These are phyloP conservation scores for Capromys pilorides DNA, from an alignment of 2,797 vertebrate genomes.

Conservation along the genomic window DNA sequence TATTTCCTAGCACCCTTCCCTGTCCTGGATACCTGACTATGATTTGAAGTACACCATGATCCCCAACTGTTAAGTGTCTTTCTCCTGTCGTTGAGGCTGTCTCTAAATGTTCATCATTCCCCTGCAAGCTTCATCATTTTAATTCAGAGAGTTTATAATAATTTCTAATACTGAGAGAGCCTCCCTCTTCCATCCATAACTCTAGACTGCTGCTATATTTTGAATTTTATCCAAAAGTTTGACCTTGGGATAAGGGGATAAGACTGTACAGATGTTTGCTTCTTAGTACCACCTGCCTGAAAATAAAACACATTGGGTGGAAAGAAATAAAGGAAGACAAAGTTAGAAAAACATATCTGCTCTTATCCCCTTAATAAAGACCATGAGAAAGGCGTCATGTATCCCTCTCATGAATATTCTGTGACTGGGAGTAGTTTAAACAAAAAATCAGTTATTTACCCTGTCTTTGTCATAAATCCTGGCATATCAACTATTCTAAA, in stretches of 20 bases:
- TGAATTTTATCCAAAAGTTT: conserved; percentile 55
- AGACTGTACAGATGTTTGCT: conserved; percentile 51
- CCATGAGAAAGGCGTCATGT: not conserved
- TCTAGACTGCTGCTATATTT: conserved; percentile 13
- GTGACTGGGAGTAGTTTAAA: not conserved
- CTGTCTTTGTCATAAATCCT: conserved; percentile 1
- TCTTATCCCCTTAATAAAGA: not conserved
- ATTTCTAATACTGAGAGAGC: conserved; percentile 22
- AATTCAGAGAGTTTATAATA: conserved; percentile 10
- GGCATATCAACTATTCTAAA: conserved; percentile 7
- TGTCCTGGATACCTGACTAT: not conserved
- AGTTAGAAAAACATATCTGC: not conserved
- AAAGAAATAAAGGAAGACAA: conserved; percentile 41
- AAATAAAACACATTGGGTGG: conserved; percentile 19
- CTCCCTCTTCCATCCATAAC: not conserved
- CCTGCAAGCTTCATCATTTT: conserved; percentile 19
- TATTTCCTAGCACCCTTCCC: not conserved
- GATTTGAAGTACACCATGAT: not conserved
- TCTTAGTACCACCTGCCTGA: conserved; percentile 47
- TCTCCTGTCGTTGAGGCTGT: not conserved
- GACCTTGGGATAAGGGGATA: conserved; percentile 43
- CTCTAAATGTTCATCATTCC: not conserved
- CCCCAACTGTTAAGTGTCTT: not conserved
- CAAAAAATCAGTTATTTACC: not conserved
- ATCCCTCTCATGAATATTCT: not conserved